Percentiles rank a stretch among this genome's conserved stretches.
These are phyloP conservation scores for Amblyornis subalaris DNA, from an alignment of 2,113 vertebrate genomes.

Conservation along the genomic window DNA sequence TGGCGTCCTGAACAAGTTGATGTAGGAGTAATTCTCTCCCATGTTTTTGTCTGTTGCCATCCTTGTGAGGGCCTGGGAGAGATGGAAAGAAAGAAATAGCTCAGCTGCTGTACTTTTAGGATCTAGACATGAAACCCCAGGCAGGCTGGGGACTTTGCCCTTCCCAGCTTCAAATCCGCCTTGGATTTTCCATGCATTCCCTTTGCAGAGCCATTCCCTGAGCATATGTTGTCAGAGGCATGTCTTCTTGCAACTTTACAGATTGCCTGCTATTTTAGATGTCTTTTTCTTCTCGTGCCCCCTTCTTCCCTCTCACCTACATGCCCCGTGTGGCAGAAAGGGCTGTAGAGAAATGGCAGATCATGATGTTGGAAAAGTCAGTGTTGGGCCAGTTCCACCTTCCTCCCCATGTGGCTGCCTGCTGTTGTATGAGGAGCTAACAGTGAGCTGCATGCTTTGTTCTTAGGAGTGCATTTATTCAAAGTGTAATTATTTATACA, in stretches of 20 bases:
- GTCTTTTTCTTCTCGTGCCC: not conserved
- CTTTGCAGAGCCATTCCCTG: not conserved
- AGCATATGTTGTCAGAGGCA: not conserved
- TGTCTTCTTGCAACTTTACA: not conserved
- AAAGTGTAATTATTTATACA: not conserved
- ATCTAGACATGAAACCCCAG: not conserved
- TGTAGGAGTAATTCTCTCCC: constrained; percentile 16
- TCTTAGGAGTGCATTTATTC: not conserved
- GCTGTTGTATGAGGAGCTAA: not conserved
- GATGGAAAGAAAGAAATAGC: not conserved
- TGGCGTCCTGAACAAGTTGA: constrained; percentile 56
- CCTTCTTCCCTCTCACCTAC: not conserved
- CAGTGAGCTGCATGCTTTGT: not conserved
- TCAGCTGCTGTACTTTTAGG: not conserved
- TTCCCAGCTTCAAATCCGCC: not conserved
- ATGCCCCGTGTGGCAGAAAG: not conserved
- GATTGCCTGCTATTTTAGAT: not conserved
- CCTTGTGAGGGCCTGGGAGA: constrained; percentile 11
- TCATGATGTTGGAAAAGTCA: not conserved
- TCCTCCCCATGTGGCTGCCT: not conserved
- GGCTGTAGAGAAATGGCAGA: not conserved
- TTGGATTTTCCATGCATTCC: not conserved
- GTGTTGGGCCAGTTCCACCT: not conserved
- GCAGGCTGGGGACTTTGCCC: not conserved
- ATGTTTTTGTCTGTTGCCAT: constrained; percentile 25